phyloP scores from a whole-genome alignment of 2,888 invertebrate species.

The Muscina levida region DNA sequence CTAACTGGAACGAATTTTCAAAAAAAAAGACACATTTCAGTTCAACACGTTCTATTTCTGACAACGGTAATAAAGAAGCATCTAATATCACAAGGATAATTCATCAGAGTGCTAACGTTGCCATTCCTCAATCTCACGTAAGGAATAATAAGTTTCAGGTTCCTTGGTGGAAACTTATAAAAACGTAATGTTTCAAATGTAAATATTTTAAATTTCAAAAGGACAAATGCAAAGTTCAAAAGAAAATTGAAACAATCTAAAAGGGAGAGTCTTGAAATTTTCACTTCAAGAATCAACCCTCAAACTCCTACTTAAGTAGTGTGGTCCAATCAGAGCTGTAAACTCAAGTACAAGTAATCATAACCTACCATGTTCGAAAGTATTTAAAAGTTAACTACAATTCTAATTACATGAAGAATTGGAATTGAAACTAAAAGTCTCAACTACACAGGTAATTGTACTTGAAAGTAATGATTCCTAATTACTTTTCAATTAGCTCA shows the following conservation, averaged over 20 bases:
- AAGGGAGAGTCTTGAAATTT: neutral
- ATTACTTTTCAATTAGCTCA: no score
- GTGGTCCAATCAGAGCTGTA: no score
- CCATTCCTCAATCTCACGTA: slow-evolving; percentile 18
- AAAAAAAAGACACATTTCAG: neutral
- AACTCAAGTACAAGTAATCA: no score
- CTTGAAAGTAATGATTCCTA: no score
- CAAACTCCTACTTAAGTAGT: neutral
- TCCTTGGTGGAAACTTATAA: slow-evolving; percentile 39
- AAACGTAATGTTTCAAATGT: slow-evolving; percentile 28
- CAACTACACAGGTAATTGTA: no score
- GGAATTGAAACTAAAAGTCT: no score
- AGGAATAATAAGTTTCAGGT: neutral
- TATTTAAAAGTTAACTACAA: no score
- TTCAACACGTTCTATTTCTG: slow-evolving; percentile 21
- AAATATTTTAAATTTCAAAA: slow-evolving; percentile 33
- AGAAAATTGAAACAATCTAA: slow-evolving; percentile 8
- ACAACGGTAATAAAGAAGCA: slow-evolving; percentile 44
- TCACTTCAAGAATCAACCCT: slow-evolving; percentile 16
- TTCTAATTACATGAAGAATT: no score
- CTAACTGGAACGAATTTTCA: slow-evolving; percentile 13
- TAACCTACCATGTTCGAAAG: no score
- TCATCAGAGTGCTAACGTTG: slow-evolving; percentile 15
- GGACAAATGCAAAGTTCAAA: slow-evolving; percentile 1
- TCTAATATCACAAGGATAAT: slow-evolving; percentile 46